Evolutionary conservation across 2,888 invertebrate genomes (phyloP).

Genomic region (Ormia ochracea): DNA sequence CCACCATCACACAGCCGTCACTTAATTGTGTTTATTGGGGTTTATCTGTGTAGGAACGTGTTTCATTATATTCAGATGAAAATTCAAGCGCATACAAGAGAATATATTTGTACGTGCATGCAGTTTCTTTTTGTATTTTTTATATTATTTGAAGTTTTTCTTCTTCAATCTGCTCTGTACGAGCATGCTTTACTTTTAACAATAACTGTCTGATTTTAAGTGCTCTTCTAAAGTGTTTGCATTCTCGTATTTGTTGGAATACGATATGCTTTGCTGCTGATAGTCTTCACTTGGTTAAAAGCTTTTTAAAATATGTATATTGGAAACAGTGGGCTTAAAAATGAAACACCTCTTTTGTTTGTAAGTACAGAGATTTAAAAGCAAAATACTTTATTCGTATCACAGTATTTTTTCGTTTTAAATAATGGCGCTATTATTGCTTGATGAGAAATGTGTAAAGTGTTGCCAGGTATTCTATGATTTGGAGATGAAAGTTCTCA

Average conservation of each 20-base stretch:
- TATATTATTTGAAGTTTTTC: constrained; percentile 16
- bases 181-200: constrained; percentile 27
- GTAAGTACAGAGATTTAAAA: too few relatives aligned
- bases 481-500: too few relatives aligned
- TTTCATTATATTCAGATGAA: constrained; percentile 40
- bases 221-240: constrained; percentile 52
- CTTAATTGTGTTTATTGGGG: constrained; percentile 19
- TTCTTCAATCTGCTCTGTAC: constrained; percentile 1
- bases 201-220: constrained; percentile 59
- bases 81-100: not conserved
- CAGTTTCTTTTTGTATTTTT: not conserved
- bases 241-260: constrained; percentile 20
- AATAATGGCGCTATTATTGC: too few relatives aligned
- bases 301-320: not conserved
- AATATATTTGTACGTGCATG: not conserved
- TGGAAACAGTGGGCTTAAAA: not conserved
- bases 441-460: too few relatives aligned
- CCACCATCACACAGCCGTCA: constrained; percentile 5
- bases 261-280: constrained; percentile 2
- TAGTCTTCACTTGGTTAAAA: constrained; percentile 9
- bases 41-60: constrained; percentile 36
- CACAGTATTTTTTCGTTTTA: too few relatives aligned
- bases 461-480: too few relatives aligned
- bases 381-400: too few relatives aligned
- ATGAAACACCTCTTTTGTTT: not conserved